phyloP scores from a whole-genome alignment of 2,888 invertebrate species.

The Calephelis perditalis region DNA sequence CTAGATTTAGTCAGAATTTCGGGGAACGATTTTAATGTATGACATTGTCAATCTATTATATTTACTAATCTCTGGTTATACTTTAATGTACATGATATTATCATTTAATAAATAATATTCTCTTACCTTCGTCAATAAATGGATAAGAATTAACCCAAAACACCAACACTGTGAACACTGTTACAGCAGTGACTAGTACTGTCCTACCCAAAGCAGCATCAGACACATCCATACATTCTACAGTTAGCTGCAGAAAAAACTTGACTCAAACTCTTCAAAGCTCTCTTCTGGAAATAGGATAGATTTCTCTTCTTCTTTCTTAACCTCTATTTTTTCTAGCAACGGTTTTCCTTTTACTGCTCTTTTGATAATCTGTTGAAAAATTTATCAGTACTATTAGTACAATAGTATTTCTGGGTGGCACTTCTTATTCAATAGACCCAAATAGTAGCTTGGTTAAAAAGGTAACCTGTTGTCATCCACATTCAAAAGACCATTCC shows the following conservation, averaged over 20 bases:
- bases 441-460: no score
- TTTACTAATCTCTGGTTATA: no score
- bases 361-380: slow-evolving; percentile 73
- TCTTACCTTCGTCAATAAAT: slow-evolving; percentile 80
- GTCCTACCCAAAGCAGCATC: slow-evolving; percentile 79
- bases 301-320: slow-evolving; percentile 69
- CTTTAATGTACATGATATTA: no score
- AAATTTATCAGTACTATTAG: background rate
- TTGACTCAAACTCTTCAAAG: slow-evolving; percentile 81
- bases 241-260: slow-evolving; percentile 75
- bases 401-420: no score
- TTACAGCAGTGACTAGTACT: slow-evolving; percentile 70
- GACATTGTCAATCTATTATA: no score
- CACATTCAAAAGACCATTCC: no score
- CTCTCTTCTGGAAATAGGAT: slow-evolving; percentile 82
- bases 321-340: slow-evolving; percentile 51
- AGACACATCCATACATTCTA: slow-evolving; percentile 68
- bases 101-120: slow-evolving; percentile 13
- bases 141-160: slow-evolving; percentile 84
- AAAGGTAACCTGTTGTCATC: no score
- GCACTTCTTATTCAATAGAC: no score
- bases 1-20: no score
- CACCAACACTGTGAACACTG: slow-evolving; percentile 77
- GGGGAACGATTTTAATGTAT: no score
- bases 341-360: slow-evolving; percentile 73